A percentile compares a stretch with the other conserved stretches of the same genome.
Evolutionary conservation across 2,797 vertebrate genomes (phyloP).

Genomic region (Jordanella pulchra): DNA sequence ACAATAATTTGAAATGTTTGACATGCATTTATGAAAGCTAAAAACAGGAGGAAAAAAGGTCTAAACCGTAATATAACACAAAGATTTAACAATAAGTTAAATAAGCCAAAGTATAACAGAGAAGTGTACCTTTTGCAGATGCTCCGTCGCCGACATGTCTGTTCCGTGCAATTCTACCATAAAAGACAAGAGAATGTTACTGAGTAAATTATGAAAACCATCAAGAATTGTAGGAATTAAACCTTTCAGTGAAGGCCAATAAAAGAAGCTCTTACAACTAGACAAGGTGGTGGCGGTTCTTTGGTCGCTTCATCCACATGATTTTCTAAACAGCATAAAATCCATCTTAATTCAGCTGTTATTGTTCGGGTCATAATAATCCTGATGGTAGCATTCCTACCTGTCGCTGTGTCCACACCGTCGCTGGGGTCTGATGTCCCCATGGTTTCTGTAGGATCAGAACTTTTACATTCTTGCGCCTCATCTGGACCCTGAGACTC

Average conservation of each 20-base stretch:
- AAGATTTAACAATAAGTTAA: neutral
- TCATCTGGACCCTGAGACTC: constrained; percentile 33
- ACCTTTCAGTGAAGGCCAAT: neutral
- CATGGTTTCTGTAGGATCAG: constrained; percentile 16
- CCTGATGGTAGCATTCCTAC: constrained; percentile 26
- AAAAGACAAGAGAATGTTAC: neutral
- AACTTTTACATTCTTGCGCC: constrained; percentile 25
- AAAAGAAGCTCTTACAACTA: constrained; percentile 63
- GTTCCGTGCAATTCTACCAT: constrained; percentile 76
- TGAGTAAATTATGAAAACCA: neutral
- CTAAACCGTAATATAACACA: neutral
- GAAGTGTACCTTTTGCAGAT: constrained; percentile 86
- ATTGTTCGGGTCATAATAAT: neutral
- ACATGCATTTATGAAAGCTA: no score
- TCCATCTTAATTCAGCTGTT: neutral
- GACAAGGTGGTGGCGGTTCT: constrained; percentile 28
- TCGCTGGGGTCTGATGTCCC: constrained; percentile 30
- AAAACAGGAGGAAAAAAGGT: no score
- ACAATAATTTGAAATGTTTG: neutral
- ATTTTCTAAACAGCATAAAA: constrained; percentile 52
- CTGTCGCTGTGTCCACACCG: constrained; percentile 25
- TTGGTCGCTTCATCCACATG: constrained; percentile 37
- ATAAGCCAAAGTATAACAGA: neutral
- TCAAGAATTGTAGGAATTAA: neutral
- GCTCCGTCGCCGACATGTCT: constrained; percentile 72